Conservation (phyloP, 2,797 vertebrate species). For the Tenualosa thibaudeaui region DNA sequence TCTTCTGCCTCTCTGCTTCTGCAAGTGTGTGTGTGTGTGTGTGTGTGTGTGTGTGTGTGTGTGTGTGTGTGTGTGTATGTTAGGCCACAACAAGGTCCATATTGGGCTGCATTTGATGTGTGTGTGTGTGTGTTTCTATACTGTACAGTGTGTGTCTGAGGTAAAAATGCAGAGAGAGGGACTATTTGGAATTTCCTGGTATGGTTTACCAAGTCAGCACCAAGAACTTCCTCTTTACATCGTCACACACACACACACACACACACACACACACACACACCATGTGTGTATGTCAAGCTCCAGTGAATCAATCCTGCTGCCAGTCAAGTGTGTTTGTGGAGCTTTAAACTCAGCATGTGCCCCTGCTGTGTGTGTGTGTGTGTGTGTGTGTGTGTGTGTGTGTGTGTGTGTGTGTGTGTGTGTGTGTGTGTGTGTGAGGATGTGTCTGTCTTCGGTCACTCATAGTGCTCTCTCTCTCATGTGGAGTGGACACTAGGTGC, state of each 20-base stretch:
- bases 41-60: neutral
- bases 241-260: too few species aligned
- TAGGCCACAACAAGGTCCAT: too few species aligned
- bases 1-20: neutral
- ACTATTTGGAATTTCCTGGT: too few species aligned
- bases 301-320: neutral
- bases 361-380: neutral
- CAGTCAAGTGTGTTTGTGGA: neutral
- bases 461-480: neutral
- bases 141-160: neutral
- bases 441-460: neutral
- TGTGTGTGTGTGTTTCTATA: neutral
- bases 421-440: neutral
- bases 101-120: too few species aligned
- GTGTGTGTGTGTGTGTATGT: neutral
- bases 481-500: too few species aligned
- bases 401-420: slow-evolving; percentile 1
- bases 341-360: neutral
- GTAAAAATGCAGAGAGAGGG: neutral
- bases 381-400: slow-evolving; percentile 5
- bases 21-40: neutral
- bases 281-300: neutral
- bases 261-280: too few species aligned
- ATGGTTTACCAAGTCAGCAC: too few species aligned
- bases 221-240: too few species aligned